These are phyloP conservation scores for Formicarius rufipectus DNA, from an alignment of 2,113 vertebrate species.

Conservation along the genomic window DNA sequence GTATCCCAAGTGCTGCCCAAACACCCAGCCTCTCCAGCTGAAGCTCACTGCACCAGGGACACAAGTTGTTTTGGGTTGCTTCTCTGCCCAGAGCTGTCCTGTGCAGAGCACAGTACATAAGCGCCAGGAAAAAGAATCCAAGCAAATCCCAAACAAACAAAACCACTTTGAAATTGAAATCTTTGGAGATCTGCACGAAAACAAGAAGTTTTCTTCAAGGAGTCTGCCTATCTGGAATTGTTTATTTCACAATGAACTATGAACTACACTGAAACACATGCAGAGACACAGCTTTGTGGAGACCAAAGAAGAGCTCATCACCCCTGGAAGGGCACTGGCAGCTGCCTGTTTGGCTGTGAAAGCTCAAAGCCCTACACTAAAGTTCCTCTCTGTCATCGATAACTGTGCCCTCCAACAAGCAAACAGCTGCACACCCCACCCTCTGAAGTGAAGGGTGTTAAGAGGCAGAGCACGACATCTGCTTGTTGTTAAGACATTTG, in stretches of 20 bases:
- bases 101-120: rapidly evolving
- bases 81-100: not conserved
- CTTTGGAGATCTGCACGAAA: not conserved
- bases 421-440: not conserved
- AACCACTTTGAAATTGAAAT: not conserved
- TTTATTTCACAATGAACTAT: not conserved
- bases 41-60: rapidly evolving
- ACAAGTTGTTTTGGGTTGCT: not conserved
- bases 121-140: not conserved
- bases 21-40: not conserved
- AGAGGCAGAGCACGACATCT: not conserved
- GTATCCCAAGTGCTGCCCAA: rapidly evolving
- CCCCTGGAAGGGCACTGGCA: not conserved
- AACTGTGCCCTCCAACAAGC: not conserved
- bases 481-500: not conserved
- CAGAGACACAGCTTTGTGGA: not conserved
- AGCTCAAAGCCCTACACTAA: not conserved
- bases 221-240: not conserved
- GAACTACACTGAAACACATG: not conserved
- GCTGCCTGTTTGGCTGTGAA: not conserved
- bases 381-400: not conserved
- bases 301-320: not conserved
- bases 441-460: not conserved
- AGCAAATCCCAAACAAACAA: not conserved
- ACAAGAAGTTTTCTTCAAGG: not conserved